phyloP scores from a whole-genome alignment of 2,888 invertebrate species.

The Epsilonema sp. region DNA sequence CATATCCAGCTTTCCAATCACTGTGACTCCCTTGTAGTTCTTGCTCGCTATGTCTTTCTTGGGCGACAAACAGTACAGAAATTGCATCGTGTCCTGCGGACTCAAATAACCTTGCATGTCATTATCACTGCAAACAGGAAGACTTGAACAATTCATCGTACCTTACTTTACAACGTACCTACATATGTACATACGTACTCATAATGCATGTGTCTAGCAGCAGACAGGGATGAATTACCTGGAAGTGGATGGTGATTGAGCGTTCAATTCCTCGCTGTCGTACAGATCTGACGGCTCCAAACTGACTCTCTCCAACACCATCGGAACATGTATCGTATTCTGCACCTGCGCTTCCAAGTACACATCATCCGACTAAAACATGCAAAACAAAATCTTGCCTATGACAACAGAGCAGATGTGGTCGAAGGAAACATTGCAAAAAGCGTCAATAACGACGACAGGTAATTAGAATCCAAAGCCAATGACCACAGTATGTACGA shows the following conservation, averaged over 20 bases:
- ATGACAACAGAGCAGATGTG: too few relatives aligned
- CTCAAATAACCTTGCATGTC: conserved; percentile 43
- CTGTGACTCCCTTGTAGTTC: conserved; percentile 44
- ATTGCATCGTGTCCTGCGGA: conserved; percentile 75
- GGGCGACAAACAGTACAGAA: conserved; percentile 72
- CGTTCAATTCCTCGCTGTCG: conserved; percentile 31
- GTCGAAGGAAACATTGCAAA: too few relatives aligned
- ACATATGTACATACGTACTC: too few relatives aligned
- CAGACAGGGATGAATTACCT: too few relatives aligned
- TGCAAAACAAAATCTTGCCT: conserved; percentile 4
- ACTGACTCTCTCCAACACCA: conserved; percentile 78
- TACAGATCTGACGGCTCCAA: conserved; percentile 79
- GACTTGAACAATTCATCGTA: too few relatives aligned
- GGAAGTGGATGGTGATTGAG: too few relatives aligned
- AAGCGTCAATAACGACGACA: too few relatives aligned
- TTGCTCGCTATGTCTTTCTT: conserved; percentile 39
- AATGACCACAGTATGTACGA: too few relatives aligned
- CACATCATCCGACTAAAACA: conserved; percentile 44
- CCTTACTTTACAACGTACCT: background rate
- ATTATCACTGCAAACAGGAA: too few relatives aligned
- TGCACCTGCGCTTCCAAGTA: conserved; percentile 58
- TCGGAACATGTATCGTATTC: conserved; percentile 76
- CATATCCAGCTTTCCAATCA: conserved; percentile 88
- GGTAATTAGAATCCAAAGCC: too few relatives aligned
- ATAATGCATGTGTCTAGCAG: too few relatives aligned